phyloP scores from a whole-genome alignment of 2,888 invertebrate species.

The Muschampia plurimacula region DNA sequence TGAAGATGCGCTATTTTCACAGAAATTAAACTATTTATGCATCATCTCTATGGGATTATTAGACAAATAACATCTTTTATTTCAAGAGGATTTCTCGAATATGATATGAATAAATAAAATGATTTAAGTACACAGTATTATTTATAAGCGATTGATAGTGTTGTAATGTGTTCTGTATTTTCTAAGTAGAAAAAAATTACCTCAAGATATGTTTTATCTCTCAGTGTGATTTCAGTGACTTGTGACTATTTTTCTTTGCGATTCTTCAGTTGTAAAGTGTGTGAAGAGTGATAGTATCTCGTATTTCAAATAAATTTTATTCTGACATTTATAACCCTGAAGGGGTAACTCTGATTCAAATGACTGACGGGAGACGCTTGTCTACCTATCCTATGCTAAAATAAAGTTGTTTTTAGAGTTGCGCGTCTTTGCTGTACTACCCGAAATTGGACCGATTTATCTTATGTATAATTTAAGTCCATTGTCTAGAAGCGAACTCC shows the following conservation, averaged over 20 bases:
- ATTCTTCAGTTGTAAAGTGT: neutral
- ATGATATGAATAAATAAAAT: conserved; percentile 28
- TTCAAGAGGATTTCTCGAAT: conserved; percentile 37
- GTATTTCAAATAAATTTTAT: too few relatives aligned
- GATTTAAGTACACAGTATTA: conserved; percentile 64
- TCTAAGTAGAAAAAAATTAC: neutral
- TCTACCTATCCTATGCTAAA: too few relatives aligned
- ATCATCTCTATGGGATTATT: conserved; percentile 40
- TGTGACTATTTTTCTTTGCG: neutral
- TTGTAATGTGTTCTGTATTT: conserved; percentile 18
- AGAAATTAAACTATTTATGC: conserved; percentile 44
- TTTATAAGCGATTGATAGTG: conserved; percentile 23
- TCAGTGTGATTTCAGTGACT: neutral
- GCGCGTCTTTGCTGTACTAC: too few relatives aligned
- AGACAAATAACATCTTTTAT: conserved; percentile 10
- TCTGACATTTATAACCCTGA: too few relatives aligned
- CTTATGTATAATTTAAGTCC: too few relatives aligned
- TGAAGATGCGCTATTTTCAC: conserved; percentile 27
- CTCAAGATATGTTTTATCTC: neutral
- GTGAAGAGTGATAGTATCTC: too few relatives aligned
- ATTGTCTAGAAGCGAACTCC: too few relatives aligned
- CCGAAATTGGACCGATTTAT: too few relatives aligned
- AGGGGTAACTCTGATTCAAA: too few relatives aligned
- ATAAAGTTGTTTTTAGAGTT: too few relatives aligned
- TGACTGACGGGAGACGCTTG: too few relatives aligned